These are phyloP conservation scores for Gisinianus flammeolus DNA, from an alignment of 2,888 invertebrate species.

Conservation along the genomic window DNA sequence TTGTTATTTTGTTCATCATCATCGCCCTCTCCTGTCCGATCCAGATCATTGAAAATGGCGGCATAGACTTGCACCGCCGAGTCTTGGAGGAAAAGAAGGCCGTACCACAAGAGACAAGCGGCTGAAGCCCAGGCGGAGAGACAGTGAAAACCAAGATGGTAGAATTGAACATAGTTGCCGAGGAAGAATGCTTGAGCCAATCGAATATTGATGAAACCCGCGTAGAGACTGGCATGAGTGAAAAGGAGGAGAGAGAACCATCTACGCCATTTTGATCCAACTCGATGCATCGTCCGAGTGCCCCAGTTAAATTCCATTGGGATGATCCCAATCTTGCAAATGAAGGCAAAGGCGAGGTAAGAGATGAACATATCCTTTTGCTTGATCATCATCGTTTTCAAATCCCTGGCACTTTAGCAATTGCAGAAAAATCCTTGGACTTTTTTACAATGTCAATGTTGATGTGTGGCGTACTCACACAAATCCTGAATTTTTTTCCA, in stretches of 20 bases:
- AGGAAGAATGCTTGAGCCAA: background rate
- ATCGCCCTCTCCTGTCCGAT: background rate
- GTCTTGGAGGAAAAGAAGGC: background rate
- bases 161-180: background rate
- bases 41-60: background rate
- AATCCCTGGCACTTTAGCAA: too few species aligned
- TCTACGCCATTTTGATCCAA: background rate
- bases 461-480: too few species aligned
- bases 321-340: background rate
- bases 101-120: background rate
- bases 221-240: background rate
- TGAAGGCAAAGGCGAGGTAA: background rate
- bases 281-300: background rate
- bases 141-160: background rate
- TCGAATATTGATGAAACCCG: background rate
- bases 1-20: background rate
- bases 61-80: background rate
- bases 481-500: too few species aligned
- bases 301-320: background rate
- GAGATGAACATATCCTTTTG: background rate
- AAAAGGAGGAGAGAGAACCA: background rate
- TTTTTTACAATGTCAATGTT: too few species aligned
- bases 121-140: background rate
- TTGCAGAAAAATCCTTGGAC: too few species aligned
- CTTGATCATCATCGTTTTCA: background rate